Evolutionary conservation across 2,888 invertebrate genomes (phyloP), one percentile per base, ranked within the genome.

Genomic region (Cyclophora punctaria): DNA sequence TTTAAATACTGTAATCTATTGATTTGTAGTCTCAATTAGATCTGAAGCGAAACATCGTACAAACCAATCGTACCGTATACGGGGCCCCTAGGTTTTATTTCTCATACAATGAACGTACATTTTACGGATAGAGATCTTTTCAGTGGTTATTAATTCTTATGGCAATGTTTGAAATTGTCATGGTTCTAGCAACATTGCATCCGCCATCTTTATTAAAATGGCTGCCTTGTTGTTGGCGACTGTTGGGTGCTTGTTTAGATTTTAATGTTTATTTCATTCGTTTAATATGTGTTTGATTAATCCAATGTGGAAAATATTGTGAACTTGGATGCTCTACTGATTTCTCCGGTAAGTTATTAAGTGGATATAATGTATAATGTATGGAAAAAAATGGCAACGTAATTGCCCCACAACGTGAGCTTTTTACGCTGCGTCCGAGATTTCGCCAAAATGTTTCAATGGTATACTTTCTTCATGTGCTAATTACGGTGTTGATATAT

Each of bases 201-300:
- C 63, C 77, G 80, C 81, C 81, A 81, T 83, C 71, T 80, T 77
- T 66, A 64, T 63, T 70, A 83, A 86, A 72, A 88, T 88, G 87
- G 87, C 86, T 82, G 80, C 80, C 83, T 81, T 89, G 87, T 88
- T 87, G 84, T 83, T 88, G 79, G 85, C 75, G 81, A 85, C 75
- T 84, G 83, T 79, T 80, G 80, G 77, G 80, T 78, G 80, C 83
- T 85, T 84, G 85, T 86, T 83, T 83, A 69, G 71, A 64, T 75
- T 75, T 78, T 80, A 83, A 69, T 82, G 77, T 83, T 84, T 82
- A 76, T 84, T 83, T 80, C 78, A 71, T 74, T 76, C 53, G 55
- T 74, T 69, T 75, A 77, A 63, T 78, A 81, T 80, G 79, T 69
- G 73, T 76, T 78, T 60, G 58, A 63, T 64, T 71, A 59, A 58